These are phyloP conservation scores for Silvanus unidentatus DNA, from an alignment of 2,888 invertebrate genomes.

Conservation along the genomic window DNA sequence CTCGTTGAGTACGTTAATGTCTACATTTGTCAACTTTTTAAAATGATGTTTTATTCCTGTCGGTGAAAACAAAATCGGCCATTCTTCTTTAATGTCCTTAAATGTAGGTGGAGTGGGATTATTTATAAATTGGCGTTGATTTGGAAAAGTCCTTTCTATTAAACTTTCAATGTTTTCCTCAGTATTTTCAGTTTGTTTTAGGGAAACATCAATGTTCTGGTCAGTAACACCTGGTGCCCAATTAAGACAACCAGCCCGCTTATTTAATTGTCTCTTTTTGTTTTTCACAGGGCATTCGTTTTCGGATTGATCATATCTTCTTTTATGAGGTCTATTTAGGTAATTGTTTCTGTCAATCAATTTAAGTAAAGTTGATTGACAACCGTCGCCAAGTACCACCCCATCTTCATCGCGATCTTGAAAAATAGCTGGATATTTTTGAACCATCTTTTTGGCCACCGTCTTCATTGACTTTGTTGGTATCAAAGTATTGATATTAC, in stretches of 20 bases:
- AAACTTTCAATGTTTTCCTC: neutral
- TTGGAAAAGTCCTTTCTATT: conserved; percentile 9
- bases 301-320: conserved; percentile 4
- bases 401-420: conserved; percentile 26
- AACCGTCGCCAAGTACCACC: conserved; percentile 21
- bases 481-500: conserved; percentile 17
- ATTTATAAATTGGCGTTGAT: conserved; percentile 13
- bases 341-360: conserved; percentile 23
- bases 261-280: conserved; percentile 3
- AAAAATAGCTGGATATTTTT: conserved; percentile 22
- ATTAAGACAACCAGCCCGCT: conserved; percentile 11
- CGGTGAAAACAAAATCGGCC: conserved; percentile 7
- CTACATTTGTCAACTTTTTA: conserved; percentile 9
- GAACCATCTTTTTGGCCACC: conserved; percentile 19
- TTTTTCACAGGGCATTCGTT: neutral
- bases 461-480: conserved; percentile 20
- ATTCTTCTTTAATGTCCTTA: conserved; percentile 9
- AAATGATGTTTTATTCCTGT: conserved; percentile 7
- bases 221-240: conserved; percentile 5
- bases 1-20: conserved; percentile 1
- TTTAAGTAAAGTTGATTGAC: conserved; percentile 19
- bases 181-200: neutral
- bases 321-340: conserved; percentile 22
- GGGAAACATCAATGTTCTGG: neutral
- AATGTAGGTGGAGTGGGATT: conserved; percentile 6